Percentiles rank a stretch among this genome's conserved stretches.
These are phyloP conservation scores for Malurus leucopterus DNA, from an alignment of 2,797 vertebrate species.

Conservation along the genomic window DNA sequence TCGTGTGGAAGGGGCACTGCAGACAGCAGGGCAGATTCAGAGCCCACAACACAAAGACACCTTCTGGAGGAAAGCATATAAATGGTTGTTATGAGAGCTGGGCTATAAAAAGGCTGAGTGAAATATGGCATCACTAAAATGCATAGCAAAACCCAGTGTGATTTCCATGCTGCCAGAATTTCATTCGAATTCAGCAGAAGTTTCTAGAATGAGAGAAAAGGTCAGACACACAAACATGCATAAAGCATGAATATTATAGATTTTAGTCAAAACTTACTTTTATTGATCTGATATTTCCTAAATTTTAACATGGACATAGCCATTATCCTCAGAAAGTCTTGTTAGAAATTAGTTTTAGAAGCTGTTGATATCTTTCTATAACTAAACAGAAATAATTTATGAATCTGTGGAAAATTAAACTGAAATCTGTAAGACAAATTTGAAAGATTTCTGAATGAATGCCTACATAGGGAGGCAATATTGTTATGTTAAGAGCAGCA, in stretches of 20 bases:
- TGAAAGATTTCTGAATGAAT: not conserved
- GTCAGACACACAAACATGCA: constrained; percentile 20
- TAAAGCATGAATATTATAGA: not conserved
- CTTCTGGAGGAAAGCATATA: not conserved
- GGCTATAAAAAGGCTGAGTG: constrained; percentile 18
- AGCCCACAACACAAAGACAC: not conserved
- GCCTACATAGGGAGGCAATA: not conserved
- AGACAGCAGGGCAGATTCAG: not conserved
- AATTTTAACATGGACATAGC: not conserved
- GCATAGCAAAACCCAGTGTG: not conserved
- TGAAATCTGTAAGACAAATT: not conserved
- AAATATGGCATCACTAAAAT: constrained; percentile 35
- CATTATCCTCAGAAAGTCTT: not conserved
- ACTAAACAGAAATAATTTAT: not conserved
- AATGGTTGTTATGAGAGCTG: not conserved
- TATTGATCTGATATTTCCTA: not conserved
- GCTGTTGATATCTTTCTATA: not conserved
- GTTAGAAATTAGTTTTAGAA: not conserved
- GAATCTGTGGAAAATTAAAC: not conserved
- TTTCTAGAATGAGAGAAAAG: constrained; percentile 19
- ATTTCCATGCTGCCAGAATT: constrained; percentile 1
- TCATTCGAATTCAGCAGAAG: constrained; percentile 27
- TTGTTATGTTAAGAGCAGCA: not conserved
- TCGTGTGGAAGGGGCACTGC: not conserved
- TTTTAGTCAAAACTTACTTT: constrained; percentile 1